Percentiles rank a stretch among this genome's conserved stretches.
These are phyloP conservation scores for Bombus haemorrhoidalis DNA, from an alignment of 1,140 invertebrate species.

Conservation along the genomic window DNA sequence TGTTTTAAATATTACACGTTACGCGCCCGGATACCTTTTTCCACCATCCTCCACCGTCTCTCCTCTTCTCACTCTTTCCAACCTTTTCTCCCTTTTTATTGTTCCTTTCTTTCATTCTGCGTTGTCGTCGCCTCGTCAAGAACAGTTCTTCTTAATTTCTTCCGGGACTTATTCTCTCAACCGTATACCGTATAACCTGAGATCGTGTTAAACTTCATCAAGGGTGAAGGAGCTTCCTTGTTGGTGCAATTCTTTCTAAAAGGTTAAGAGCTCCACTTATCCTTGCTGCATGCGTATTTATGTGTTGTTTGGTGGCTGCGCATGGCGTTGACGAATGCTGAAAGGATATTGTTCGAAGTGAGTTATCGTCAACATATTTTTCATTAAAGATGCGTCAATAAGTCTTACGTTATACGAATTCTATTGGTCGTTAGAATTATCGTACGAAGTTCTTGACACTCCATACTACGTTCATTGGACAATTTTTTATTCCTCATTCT, in stretches of 20 bases:
- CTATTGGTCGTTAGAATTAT: too few species aligned
- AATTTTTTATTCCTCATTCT: background rate
- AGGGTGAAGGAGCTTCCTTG: background rate
- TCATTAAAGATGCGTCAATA: background rate
- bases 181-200: slow-evolving; percentile 15
- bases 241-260: background rate
- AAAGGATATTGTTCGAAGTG: background rate
- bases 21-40: slow-evolving; percentile 10
- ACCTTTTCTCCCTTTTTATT: background rate
- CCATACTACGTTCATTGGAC: background rate
- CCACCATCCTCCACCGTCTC: slow-evolving; percentile 5
- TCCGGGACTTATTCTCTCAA: slow-evolving; percentile 14
- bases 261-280: background rate
- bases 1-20: slow-evolving; percentile 59
- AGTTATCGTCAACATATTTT: too few species aligned
- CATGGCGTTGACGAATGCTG: too few species aligned
- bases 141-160: slow-evolving; percentile 32
- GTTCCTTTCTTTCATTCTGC: background rate
- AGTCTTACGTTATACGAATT: too few species aligned
- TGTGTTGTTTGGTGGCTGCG: too few species aligned
- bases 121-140: background rate
- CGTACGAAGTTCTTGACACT: too few species aligned
- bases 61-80: background rate
- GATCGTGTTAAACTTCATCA: slow-evolving; percentile 32
- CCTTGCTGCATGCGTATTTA: too few species aligned